Conservation (phyloP, 1,140 invertebrate genomes). For the Sarcophaga peregrina region DNA sequence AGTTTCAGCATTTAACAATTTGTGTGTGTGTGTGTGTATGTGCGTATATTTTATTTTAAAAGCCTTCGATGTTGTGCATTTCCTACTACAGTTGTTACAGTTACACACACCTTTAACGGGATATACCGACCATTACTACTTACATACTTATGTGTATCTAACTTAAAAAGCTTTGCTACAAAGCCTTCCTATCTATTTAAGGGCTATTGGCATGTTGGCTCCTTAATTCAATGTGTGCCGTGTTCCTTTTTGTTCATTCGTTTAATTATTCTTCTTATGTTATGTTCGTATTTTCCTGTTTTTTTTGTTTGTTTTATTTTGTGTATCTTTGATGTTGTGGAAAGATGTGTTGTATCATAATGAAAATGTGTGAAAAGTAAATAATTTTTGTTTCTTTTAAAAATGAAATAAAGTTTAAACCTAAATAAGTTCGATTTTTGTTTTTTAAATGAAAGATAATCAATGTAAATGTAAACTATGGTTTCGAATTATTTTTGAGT, state of each 20-base stretch:
- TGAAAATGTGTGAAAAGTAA: not conserved
- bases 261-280: too few species aligned
- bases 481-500: too few species aligned
- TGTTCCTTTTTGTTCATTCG: not conserved
- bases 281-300: not conserved
- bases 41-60: not conserved
- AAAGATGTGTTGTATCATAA: slow-evolving; percentile 58
- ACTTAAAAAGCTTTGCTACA: slow-evolving; percentile 25
- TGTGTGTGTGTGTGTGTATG: not conserved
- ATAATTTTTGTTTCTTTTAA: slow-evolving; percentile 32
- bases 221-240: not conserved
- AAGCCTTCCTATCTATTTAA: not conserved
- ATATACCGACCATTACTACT: too few species aligned
- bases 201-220: slow-evolving; percentile 39
- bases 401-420: not conserved
- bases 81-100: slow-evolving; percentile 20
- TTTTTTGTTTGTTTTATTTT: slow-evolving; percentile 45
- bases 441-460: too few species aligned
- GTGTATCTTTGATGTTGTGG: slow-evolving; percentile 66
- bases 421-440: too few species aligned
- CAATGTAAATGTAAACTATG: too few species aligned
- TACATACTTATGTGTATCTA: not conserved
- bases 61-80: slow-evolving; percentile 63
- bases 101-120: slow-evolving; percentile 21
- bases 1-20: not conserved